Evolutionary conservation across 2,888 invertebrate genomes (phyloP), one percentile per base, ranked within the genome.

Genomic region (Zelleria hepariella): DNA sequence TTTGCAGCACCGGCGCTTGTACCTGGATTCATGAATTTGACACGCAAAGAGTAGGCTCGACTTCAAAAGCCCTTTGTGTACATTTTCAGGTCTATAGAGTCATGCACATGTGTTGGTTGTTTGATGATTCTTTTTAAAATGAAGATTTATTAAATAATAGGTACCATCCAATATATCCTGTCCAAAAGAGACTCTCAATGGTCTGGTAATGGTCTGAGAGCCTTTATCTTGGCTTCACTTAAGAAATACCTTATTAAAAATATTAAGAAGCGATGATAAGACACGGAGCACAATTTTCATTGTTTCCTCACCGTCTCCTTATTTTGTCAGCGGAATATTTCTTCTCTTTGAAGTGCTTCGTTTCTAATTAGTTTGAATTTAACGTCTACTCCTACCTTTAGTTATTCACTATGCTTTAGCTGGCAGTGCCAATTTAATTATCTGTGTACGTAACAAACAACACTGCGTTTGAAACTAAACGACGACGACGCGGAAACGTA

Each of bases 261-360:
- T 61, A 63, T 64, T 61, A 61, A 60, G 59, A 54, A 61, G 60
- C 62, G 49, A 59, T 61, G 66, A 65, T 64, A 65, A 62, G 61
- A 64, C 62, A 63, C 62, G 65, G 60, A 61, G 56, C 58, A 57
- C 62, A 61, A 63, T 64, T 64, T 62, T 60, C 61, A 62, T 61
- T 63, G 60, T 58, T 61, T 26, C 6, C 62, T 61, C 63, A 60
- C 53, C 58, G 59, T 59, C 60, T 55, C 58, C 58, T 58, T 58
- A 60, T 62, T 56, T 62, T 54, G 52, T 27, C 52, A 49, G 53
- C 27, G 55, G 58, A 60, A 58, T 57, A 47, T 24, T 57, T 18
- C 26, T 18, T 23, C 48, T 23, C 57, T 57, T 57, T 57, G 57
- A 57, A 48, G 48, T 48, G n/a, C 15, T 25, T 57, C 57, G 26